Percentiles rank a stretch among this genome's conserved stretches.
Conservation (phyloP, 2,888 invertebrate genomes). For the Epinotia bilunana region DNA sequence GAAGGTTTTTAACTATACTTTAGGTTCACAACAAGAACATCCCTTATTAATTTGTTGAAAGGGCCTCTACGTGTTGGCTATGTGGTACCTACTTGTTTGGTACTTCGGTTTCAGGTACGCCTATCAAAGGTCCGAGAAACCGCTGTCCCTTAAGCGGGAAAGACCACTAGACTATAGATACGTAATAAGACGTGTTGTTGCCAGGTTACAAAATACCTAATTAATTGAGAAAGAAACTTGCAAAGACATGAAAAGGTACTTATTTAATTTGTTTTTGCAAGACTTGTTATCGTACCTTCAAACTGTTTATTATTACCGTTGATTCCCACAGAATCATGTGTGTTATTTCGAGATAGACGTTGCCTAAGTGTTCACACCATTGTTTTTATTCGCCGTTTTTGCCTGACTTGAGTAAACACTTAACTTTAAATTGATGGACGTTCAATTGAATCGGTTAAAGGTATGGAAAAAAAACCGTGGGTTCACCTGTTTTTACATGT, state of each 20-base stretch:
- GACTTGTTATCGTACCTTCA: constrained; percentile 14
- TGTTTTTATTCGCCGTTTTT: constrained; percentile 46
- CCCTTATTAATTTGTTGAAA: no score
- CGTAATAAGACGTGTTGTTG: neutral
- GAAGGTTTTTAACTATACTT: no score
- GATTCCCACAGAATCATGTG: constrained; percentile 36
- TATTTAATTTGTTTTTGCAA: constrained; percentile 8
- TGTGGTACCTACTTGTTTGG: no score
- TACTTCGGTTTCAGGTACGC: no score
- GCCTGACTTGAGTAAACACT: constrained; percentile 35
- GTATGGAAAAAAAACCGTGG: constrained; percentile 17
- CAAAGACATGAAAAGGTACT: constrained; percentile 3
- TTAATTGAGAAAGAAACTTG: neutral
- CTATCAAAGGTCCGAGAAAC: no score
- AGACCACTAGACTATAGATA: no score
- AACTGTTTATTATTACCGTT: constrained; percentile 12
- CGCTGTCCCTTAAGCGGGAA: no score
- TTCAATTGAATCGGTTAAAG: neutral
- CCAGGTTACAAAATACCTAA: constrained; percentile 8
- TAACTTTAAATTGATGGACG: constrained; percentile 38
- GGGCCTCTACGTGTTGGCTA: no score
- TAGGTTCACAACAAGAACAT: no score
- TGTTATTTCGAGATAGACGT: constrained; percentile 34
- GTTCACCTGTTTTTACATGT: neutral
- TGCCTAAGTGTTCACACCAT: constrained; percentile 44